Percentiles rank a stretch among this genome's conserved stretches.
Conservation (phyloP, 2,113 vertebrate genomes). For the Seriola quinqueradiata region DNA sequence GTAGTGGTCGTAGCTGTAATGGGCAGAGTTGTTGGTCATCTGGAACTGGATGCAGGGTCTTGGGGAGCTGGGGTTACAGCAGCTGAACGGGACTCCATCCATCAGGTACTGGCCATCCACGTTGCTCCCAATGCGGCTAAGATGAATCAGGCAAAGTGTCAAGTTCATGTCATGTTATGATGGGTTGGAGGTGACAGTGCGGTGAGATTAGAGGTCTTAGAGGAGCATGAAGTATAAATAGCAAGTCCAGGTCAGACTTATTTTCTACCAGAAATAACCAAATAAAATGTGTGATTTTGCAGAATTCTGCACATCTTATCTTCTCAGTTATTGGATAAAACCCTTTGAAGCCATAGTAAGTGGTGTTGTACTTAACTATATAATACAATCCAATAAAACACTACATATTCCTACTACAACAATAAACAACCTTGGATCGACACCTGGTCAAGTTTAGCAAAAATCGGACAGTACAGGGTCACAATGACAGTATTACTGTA, state of each 20-base stretch:
- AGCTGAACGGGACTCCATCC: conserved; percentile 97
- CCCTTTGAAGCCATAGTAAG: not conserved
- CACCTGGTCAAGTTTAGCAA: not conserved
- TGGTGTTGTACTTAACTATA: not conserved
- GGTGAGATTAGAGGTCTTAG: not conserved
- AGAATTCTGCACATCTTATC: not conserved
- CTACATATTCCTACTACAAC: not conserved
- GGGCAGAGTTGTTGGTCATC: conserved; percentile 96
- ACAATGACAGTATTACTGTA: not conserved
- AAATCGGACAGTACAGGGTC: not conserved
- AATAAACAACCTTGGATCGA: not conserved
- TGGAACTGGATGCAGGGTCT: conserved; percentile 96
- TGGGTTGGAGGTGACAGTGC: conserved; percentile 9
- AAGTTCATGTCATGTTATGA: conserved; percentile 31
- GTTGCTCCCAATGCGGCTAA: conserved; percentile 95
- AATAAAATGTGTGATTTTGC: not conserved
- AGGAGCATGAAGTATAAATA: not conserved
- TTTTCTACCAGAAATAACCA: not conserved
- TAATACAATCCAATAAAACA: not conserved
- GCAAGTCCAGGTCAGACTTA: not conserved
- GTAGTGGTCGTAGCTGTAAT: conserved; percentile 98
- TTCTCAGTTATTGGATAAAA: not conserved
- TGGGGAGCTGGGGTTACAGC: conserved; percentile 96
- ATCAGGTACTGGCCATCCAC: conserved; percentile 96
- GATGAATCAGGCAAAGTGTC: conserved; percentile 34